Percentiles rank a stretch among this genome's conserved stretches.
phyloP scores from a whole-genome alignment of 1,140 invertebrate genomes.

The Aradophagus sp. region DNA sequence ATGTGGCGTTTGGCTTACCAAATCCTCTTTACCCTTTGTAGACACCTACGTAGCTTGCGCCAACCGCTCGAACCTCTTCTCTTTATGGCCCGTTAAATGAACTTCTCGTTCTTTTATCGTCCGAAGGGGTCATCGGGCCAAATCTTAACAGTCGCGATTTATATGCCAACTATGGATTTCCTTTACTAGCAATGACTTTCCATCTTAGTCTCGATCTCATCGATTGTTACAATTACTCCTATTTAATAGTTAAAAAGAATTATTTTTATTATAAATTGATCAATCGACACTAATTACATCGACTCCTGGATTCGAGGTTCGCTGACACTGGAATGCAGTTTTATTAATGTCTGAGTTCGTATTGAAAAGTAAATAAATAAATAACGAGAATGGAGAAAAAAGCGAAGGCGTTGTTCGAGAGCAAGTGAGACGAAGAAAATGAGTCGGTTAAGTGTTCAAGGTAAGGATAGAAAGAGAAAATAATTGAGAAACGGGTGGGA shows the following conservation, averaged over 20 bases:
- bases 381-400: slow-evolving; percentile 41
- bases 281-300: too few relatives aligned
- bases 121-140: slow-evolving; percentile 64
- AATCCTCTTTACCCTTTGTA: slow-evolving; percentile 60
- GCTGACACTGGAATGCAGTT: slow-evolving; percentile 65
- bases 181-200: slow-evolving; percentile 19
- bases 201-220: too few relatives aligned
- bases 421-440: slow-evolving; percentile 44
- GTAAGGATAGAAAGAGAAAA: slow-evolving; percentile 51
- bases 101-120: slow-evolving; percentile 70
- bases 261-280: too few relatives aligned
- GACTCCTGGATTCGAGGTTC: neutral
- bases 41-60: slow-evolving; percentile 47
- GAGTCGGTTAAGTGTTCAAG: slow-evolving; percentile 54
- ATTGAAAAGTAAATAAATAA: slow-evolving; percentile 45
- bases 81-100: slow-evolving; percentile 72
- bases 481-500: slow-evolving; percentile 54
- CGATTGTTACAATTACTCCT: too few relatives aligned
- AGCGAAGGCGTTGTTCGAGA: slow-evolving; percentile 19
- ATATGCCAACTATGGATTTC: slow-evolving; percentile 61
- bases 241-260: slow-evolving; percentile 29
- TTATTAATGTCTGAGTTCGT: slow-evolving; percentile 36
- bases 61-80: slow-evolving; percentile 51
- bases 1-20: slow-evolving; percentile 47
- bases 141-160: slow-evolving; percentile 64